phyloP scores from a whole-genome alignment of 2,888 invertebrate species.

The Plagodis dolabraria region DNA sequence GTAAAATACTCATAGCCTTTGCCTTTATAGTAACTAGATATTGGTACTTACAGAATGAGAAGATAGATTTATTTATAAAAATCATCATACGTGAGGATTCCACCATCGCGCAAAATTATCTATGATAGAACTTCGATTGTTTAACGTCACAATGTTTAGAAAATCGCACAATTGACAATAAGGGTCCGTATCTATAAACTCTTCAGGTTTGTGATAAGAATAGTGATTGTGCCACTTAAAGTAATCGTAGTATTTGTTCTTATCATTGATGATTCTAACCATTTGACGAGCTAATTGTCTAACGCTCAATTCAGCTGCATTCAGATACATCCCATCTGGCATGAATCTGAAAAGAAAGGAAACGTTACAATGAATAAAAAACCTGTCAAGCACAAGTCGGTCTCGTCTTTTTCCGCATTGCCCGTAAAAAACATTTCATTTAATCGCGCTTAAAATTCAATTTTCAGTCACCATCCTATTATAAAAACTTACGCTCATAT shows the following conservation, averaged over 20 bases:
- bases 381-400: too few species aligned
- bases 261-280: conserved; percentile 41
- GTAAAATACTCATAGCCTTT: too few species aligned
- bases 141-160: conserved; percentile 15
- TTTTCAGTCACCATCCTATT: too few species aligned
- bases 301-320: conserved; percentile 24
- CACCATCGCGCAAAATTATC: conserved; percentile 25
- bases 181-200: conserved; percentile 31
- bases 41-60: too few species aligned
- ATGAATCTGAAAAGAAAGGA: conserved; percentile 41
- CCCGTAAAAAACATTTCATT: too few species aligned
- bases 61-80: too few species aligned
- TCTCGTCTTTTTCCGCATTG: too few species aligned
- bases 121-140: conserved; percentile 2
- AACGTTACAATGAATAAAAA: too few species aligned
- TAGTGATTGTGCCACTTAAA: conserved; percentile 56
- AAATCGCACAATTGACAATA: conserved; percentile 41
- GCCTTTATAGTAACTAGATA: too few species aligned
- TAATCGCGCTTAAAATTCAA: too few species aligned
- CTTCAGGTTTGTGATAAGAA: conserved; percentile 38
- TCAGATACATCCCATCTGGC: conserved; percentile 46
- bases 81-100: conserved; percentile 11
- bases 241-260: conserved; percentile 42
- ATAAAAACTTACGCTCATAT: too few species aligned
- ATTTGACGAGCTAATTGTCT: conserved; percentile 40